phyloP scores from a whole-genome alignment of 2,888 invertebrate genomes.

The Athripsodes cinereus region DNA sequence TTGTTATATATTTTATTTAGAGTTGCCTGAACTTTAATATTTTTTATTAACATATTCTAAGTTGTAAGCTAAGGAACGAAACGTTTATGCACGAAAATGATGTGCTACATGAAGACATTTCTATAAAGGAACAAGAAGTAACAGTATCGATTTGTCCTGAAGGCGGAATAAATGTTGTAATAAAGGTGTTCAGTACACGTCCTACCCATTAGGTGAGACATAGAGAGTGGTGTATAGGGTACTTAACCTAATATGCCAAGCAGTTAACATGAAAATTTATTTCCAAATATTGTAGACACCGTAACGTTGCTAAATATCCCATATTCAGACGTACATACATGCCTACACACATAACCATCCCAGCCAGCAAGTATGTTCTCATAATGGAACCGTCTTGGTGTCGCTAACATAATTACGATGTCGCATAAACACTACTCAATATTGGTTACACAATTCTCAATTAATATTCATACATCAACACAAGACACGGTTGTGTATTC shows the following conservation, averaged over 20 bases:
- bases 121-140: not conserved
- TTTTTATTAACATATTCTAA: too few relatives aligned
- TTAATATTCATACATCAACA: not conserved
- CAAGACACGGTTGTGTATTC: too few relatives aligned
- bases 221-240: not conserved
- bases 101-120: not conserved
- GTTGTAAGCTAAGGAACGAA: too few relatives aligned
- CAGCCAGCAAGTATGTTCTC: not conserved
- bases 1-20: too few relatives aligned
- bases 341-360: too few relatives aligned
- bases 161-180: slow-evolving; percentile 8
- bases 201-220: not conserved
- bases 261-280: slow-evolving; percentile 9
- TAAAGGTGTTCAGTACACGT: slow-evolving; percentile 10
- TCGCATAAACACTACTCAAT: not conserved
- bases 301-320: not conserved
- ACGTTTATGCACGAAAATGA: not conserved
- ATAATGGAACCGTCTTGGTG: not conserved
- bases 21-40: too few relatives aligned
- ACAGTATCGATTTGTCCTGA: slow-evolving; percentile 7
- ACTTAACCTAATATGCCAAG: slow-evolving; percentile 6
- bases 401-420: not conserved
- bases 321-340: not conserved
- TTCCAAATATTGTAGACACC: slow-evolving; percentile 7
- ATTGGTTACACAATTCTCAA: not conserved